These are phyloP conservation scores for Cottus gobio DNA, from an alignment of 2,113 vertebrate genomes.

Conservation along the genomic window DNA sequence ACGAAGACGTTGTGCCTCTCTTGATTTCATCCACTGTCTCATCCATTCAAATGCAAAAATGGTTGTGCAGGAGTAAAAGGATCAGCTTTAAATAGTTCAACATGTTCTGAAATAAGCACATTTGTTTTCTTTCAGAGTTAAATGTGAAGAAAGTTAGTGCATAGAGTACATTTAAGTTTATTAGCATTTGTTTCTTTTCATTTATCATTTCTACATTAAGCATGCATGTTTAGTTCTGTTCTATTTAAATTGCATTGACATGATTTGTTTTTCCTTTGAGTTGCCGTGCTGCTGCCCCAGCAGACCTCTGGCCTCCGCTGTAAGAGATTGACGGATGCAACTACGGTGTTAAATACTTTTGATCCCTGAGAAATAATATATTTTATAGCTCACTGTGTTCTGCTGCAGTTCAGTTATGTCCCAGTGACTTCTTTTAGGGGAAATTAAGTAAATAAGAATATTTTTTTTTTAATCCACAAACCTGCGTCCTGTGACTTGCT, in stretches of 20 bases:
- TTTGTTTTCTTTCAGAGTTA: constrained; percentile 10
- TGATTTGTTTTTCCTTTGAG: not conserved
- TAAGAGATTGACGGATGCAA: not conserved
- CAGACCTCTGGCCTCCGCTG: not conserved
- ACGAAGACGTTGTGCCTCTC: not conserved
- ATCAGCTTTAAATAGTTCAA: not conserved
- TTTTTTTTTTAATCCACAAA: not conserved
- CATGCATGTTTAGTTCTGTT: not conserved
- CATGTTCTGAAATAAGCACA: not conserved
- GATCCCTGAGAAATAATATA: not conserved
- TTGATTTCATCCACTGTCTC: constrained; percentile 16
- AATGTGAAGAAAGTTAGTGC: not conserved
- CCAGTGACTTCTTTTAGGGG: not conserved
- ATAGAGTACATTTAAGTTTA: not conserved
- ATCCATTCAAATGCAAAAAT: not conserved
- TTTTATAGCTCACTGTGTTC: not conserved
- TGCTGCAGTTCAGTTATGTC: not conserved
- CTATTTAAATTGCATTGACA: not conserved
- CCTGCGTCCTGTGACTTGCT: not conserved
- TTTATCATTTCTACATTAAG: not conserved
- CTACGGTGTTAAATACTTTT: not conserved
- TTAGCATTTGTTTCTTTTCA: not conserved
- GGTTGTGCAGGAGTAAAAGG: not conserved
- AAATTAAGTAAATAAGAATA: not conserved
- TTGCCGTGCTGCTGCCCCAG: not conserved